A percentile compares a stretch with the other conserved stretches of the same genome.
phyloP scores from a whole-genome alignment of 1,140 invertebrate species.

The Lethrus apterus region DNA sequence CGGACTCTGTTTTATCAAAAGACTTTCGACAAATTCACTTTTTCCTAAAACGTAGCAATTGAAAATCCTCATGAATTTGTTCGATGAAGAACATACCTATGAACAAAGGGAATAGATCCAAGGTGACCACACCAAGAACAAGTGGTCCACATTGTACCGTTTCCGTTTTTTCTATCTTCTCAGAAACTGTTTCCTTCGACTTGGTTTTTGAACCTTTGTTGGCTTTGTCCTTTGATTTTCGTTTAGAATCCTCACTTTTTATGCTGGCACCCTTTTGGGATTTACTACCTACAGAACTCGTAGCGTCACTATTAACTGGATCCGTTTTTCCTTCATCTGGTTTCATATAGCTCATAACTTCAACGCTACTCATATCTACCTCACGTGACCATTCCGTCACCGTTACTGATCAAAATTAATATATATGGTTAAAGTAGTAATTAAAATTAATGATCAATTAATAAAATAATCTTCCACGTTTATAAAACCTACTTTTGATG shows the following conservation, averaged over 20 bases:
- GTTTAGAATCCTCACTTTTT: neutral
- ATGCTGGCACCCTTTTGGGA: neutral
- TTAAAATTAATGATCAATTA: neutral
- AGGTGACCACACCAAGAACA: constrained; percentile 7
- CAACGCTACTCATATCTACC: constrained; percentile 1
- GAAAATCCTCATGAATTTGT: too few relatives aligned
- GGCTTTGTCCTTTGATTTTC: neutral
- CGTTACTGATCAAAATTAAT: constrained; percentile 2
- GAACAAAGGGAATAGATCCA: constrained; percentile 16
- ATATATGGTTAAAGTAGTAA: too few relatives aligned
- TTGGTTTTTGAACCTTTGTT: constrained; percentile 3
- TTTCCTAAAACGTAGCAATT: constrained; percentile 15
- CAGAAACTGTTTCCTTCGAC: constrained; percentile 9
- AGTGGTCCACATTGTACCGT: neutral
- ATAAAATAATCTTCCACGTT: neutral
- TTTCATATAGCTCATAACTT: too few relatives aligned
- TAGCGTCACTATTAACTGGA: neutral
- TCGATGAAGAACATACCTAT: constrained; percentile 10
- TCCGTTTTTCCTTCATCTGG: neutral
- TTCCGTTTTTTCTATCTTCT: constrained; percentile 8
- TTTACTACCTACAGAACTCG: neutral
- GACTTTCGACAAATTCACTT: constrained; percentile 20
- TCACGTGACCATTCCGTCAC: constrained; percentile 4
- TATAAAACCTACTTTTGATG: neutral
- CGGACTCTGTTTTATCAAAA: constrained; percentile 19